A percentile compares a stretch with the other conserved stretches of the same genome.
Conservation (phyloP, 2,797 vertebrate species). For the Malacoraja senta region DNA sequence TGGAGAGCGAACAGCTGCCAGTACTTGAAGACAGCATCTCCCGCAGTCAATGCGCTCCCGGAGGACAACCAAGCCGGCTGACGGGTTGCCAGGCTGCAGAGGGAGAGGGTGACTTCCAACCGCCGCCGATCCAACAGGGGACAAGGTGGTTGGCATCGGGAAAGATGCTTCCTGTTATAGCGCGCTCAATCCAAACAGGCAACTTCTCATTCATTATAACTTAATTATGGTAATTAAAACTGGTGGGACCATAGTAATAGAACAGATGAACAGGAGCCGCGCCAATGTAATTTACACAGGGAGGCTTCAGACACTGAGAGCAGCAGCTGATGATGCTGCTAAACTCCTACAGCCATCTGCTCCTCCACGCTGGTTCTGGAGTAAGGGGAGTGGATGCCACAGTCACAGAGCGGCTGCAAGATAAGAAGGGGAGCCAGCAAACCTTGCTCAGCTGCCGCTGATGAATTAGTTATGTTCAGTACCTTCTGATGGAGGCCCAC, state of each 20-base stretch:
- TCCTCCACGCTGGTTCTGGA: slow-evolving; percentile 40
- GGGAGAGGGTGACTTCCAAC: neutral
- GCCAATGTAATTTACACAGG: slow-evolving; percentile 55
- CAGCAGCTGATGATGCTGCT: slow-evolving; percentile 52
- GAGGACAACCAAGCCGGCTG: neutral
- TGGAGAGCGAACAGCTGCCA: neutral
- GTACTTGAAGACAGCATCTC: neutral
- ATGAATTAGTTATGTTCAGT: slow-evolving; percentile 22
- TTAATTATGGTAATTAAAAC: slow-evolving; percentile 66
- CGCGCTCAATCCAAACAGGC: slow-evolving; percentile 27
- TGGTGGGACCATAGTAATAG: slow-evolving; percentile 57
- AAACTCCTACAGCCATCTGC: slow-evolving; percentile 60
- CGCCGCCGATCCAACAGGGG: no score
- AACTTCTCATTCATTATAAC: slow-evolving; percentile 56
- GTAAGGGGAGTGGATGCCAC: slow-evolving; percentile 39
- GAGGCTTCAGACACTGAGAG: slow-evolving; percentile 56
- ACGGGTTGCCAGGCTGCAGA: neutral
- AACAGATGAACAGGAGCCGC: slow-evolving; percentile 52
- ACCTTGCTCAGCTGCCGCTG: slow-evolving; percentile 44
- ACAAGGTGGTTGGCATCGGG: neutral
- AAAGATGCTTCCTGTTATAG: slow-evolving; percentile 8
- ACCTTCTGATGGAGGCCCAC: slow-evolving; percentile 12
- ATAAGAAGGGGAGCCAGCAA: slow-evolving; percentile 42
- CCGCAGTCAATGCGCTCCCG: neutral
- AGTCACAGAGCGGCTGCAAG: slow-evolving; percentile 35